phyloP scores from a whole-genome alignment of 2,113 vertebrate species.

The Gambusia affinis region DNA sequence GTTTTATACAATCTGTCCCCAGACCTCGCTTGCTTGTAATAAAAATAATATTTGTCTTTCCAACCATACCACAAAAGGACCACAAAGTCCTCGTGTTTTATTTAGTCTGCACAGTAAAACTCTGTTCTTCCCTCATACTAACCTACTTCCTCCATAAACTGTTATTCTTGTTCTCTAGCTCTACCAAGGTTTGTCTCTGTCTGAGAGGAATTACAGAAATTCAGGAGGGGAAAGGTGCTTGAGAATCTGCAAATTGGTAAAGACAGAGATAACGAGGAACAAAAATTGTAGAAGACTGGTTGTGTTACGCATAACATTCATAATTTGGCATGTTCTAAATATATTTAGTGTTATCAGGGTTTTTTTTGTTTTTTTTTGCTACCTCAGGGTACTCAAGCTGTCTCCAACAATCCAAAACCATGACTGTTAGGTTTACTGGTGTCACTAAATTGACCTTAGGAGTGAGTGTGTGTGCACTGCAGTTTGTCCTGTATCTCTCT shows the following conservation, averaged over 20 bases:
- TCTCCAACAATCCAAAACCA: too few relatives aligned
- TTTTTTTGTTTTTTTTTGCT: too few relatives aligned
- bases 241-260: conserved; percentile 44
- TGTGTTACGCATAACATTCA: background rate
- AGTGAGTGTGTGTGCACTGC: too few relatives aligned
- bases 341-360: too few relatives aligned
- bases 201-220: conserved; percentile 45
- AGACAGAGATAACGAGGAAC: background rate
- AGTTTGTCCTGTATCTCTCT: too few relatives aligned
- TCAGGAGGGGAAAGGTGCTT: conserved; percentile 63
- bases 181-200: conserved; percentile 22
- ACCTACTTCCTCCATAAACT: conserved; percentile 55
- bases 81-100: conserved; percentile 82
- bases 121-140: conserved; percentile 62
- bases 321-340: too few relatives aligned
- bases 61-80: conserved; percentile 79
- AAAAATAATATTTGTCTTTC: conserved; percentile 86
- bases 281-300: background rate
- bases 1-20: conserved; percentile 72
- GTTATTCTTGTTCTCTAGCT: conserved; percentile 62
- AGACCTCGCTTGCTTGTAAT: conserved; percentile 79
- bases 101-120: conserved; percentile 79
- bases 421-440: too few relatives aligned
- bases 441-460: too few relatives aligned
- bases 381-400: too few relatives aligned